Conservation (phyloP, 1,140 invertebrate species). For the Mycetomoellerius zeteki region DNA sequence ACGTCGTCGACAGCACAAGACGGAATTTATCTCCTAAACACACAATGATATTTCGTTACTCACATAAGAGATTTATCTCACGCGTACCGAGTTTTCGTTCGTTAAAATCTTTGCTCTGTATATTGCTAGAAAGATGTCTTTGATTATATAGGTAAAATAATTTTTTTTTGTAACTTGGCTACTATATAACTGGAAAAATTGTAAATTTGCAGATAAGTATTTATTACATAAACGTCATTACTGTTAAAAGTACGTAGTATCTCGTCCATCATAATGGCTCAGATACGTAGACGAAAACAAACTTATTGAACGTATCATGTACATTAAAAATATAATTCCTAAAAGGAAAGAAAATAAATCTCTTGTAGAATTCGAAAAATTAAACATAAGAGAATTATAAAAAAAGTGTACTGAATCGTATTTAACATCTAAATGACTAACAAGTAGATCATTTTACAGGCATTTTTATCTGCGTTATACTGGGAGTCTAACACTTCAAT, state of each 20-base stretch:
- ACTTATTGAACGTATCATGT: background rate
- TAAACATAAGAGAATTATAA: background rate
- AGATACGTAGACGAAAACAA: too few species aligned
- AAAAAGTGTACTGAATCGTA: background rate
- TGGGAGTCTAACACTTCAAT: background rate
- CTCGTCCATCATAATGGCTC: background rate
- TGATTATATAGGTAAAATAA: background rate
- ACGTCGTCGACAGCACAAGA: constrained; percentile 96
- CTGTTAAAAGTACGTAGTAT: background rate
- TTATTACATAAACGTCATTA: background rate
- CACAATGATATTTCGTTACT: constrained; percentile 34
- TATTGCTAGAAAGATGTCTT: background rate
- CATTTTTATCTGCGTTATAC: background rate
- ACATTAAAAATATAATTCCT: background rate
- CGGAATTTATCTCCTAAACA: constrained; percentile 95
- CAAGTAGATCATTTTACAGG: background rate
- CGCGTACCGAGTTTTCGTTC: background rate
- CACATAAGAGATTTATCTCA: background rate
- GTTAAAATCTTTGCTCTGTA: background rate
- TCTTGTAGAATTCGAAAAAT: background rate
- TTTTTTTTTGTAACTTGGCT: background rate
- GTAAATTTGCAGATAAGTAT: background rate
- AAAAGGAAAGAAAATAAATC: background rate
- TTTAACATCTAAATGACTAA: background rate
- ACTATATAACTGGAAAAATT: background rate